phyloP scores from a whole-genome alignment of 2,113 vertebrate genomes.

The Hippocampus zosterae region DNA sequence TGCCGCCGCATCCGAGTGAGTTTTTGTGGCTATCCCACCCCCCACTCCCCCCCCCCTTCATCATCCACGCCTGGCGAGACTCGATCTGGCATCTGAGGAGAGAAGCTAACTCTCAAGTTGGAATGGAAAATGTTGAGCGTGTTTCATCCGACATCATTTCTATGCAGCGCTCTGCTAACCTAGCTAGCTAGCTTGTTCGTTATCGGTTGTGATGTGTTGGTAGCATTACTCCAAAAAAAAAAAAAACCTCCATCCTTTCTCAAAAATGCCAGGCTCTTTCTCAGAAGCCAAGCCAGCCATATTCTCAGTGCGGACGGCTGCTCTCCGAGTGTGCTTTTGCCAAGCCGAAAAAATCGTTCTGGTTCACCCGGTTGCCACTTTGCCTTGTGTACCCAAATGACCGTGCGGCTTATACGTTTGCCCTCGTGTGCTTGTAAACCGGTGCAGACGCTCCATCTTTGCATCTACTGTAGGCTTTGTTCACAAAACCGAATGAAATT shows the following conservation, averaged over 20 bases:
- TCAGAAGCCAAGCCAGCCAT: conserved; percentile 58
- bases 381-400: conserved; percentile 37
- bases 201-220: neutral
- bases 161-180: no score
- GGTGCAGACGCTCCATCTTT: no score
- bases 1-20: no score
- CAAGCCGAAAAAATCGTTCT: conserved; percentile 49
- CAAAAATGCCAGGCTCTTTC: conserved; percentile 42
- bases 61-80: no score
- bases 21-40: no score
- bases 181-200: neutral
- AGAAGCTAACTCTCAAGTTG: no score
- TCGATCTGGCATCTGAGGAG: no score
- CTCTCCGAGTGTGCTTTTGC: conserved; percentile 50
- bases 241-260: conserved; percentile 10
- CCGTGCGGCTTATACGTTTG: conserved; percentile 32
- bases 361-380: conserved; percentile 49
- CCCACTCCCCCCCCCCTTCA: no score
- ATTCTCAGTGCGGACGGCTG: conserved; percentile 46
- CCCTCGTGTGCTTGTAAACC: neutral
- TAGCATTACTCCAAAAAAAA: neutral
- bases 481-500: neutral
- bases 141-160: no score
- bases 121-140: no score
- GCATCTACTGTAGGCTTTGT: neutral